Conservation (phyloP, 1,140 invertebrate species). For the Paralvinella palmiformis region DNA sequence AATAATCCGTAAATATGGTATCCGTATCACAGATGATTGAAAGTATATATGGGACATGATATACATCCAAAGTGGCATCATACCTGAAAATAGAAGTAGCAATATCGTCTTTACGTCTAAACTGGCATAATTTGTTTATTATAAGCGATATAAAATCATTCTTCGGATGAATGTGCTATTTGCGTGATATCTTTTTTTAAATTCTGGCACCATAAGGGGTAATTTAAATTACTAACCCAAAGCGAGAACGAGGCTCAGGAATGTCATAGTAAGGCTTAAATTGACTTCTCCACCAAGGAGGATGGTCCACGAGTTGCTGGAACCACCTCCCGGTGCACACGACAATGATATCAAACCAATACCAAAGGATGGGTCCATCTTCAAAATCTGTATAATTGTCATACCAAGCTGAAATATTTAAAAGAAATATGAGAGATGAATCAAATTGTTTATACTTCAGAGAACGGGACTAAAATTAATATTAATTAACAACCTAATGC, state of each 20-base stretch:
- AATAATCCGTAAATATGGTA: constrained; percentile 77
- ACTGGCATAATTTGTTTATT: too few relatives aligned
- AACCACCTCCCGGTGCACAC: constrained; percentile 82
- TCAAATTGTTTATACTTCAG: too few relatives aligned
- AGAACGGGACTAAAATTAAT: too few relatives aligned
- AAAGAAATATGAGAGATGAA: too few relatives aligned
- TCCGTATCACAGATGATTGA: constrained; percentile 57
- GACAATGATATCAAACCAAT: constrained; percentile 51
- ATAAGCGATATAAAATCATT: too few relatives aligned
- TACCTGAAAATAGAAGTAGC: constrained; percentile 64
- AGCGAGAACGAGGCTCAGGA: constrained; percentile 74
- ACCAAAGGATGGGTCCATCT: constrained; percentile 17
- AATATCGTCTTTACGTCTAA: too few relatives aligned
- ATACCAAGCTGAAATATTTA: too few relatives aligned
- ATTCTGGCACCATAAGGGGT: too few relatives aligned
- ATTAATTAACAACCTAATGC: too few relatives aligned
- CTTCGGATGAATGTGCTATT: too few relatives aligned
- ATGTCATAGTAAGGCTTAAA: constrained; percentile 87
- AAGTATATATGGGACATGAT: constrained; percentile 58
- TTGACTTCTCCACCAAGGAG: constrained; percentile 80
- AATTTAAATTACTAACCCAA: constrained; percentile 66
- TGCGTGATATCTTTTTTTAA: too few relatives aligned
- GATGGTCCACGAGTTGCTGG: constrained; percentile 89
- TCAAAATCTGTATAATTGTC: too few relatives aligned
- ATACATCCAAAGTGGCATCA: constrained; percentile 91